A percentile compares a stretch with the other conserved stretches of the same genome.
Conservation (phyloP, 2,797 vertebrate genomes). For the Pseudopleuronectes americanus region DNA sequence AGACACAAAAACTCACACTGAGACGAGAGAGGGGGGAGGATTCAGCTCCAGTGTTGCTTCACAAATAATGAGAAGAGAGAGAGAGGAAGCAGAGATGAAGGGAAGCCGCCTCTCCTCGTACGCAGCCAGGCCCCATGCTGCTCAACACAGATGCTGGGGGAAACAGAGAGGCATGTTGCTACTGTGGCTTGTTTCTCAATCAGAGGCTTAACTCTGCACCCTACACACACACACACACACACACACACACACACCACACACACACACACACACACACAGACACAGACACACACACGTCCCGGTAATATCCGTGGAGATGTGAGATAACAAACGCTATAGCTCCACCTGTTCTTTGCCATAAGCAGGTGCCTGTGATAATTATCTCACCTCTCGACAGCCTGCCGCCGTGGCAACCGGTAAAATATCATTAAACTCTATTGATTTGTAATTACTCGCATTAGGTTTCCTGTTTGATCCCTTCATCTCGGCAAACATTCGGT, state of each 20-base stretch:
- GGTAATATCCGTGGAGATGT: conserved; percentile 70
- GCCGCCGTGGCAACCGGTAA: conserved; percentile 57
- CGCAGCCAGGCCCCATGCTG: conserved; percentile 67
- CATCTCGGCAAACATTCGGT: conserved; percentile 25
- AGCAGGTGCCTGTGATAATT: conserved; percentile 78
- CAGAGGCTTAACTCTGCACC: conserved; percentile 78
- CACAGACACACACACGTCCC: conserved; percentile 28
- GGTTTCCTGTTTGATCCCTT: conserved; percentile 54
- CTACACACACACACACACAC: conserved; percentile 45
- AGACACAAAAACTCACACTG: conserved; percentile 64
- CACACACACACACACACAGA: conserved; percentile 32
- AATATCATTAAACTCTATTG: conserved; percentile 59
- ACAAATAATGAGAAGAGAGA: conserved; percentile 63
- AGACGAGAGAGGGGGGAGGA: conserved; percentile 46
- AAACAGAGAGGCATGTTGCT: conserved; percentile 73
- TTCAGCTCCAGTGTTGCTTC: conserved; percentile 50
- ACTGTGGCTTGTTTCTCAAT: conserved; percentile 82
- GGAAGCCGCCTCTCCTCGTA: conserved; percentile 37
- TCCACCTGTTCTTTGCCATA: conserved; percentile 78
- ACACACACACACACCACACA: conserved; percentile 39
- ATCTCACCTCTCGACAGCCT: conserved; percentile 66
- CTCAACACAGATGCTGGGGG: conserved; percentile 73
- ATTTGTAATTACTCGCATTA: conserved; percentile 65
- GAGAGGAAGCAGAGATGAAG: conserved; percentile 55
- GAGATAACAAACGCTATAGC: conserved; percentile 67